These are phyloP conservation scores for Tangara arthus DNA, from an alignment of 2,797 vertebrate species.

Conservation along the genomic window DNA sequence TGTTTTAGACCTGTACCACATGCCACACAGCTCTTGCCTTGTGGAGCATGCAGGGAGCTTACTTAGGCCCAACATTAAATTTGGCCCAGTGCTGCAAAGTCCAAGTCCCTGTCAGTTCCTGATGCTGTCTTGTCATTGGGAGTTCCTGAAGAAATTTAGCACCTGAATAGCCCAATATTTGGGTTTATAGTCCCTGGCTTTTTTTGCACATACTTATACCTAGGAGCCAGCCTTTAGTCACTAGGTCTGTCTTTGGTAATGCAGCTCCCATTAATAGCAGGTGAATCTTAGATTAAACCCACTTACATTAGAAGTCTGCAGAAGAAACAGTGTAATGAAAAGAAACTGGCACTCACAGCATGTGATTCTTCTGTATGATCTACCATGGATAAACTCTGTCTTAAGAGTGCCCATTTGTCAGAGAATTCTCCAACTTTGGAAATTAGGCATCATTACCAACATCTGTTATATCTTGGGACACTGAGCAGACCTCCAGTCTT, in stretches of 20 bases:
- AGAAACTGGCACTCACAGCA: not conserved
- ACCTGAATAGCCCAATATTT: not conserved
- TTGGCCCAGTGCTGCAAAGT: not conserved
- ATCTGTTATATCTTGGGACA: not conserved
- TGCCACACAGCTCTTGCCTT: not conserved
- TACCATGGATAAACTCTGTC: not conserved
- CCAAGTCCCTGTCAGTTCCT: not conserved
- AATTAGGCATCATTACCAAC: not conserved
- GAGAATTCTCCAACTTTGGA: not conserved
- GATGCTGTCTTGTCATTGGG: not conserved
- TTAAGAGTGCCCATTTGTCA: not conserved
- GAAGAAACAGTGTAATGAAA: not conserved
- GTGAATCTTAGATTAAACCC: not conserved
- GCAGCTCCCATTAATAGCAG: not conserved
- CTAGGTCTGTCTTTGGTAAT: not conserved
- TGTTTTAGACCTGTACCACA: not conserved
- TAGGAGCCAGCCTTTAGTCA: not conserved
- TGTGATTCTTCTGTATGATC: not conserved
- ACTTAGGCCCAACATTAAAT: not conserved
- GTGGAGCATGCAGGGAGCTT: not conserved
- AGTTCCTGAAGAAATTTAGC: not conserved
- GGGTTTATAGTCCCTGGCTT: not conserved
- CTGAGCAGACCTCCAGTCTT: not conserved
- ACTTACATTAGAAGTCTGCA: not conserved
- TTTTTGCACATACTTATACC: not conserved